Percentiles rank a stretch among this genome's conserved stretches.
Evolutionary conservation across 1,140 invertebrate genomes (phyloP).

Genomic region (Bactericera cockerelli): DNA sequence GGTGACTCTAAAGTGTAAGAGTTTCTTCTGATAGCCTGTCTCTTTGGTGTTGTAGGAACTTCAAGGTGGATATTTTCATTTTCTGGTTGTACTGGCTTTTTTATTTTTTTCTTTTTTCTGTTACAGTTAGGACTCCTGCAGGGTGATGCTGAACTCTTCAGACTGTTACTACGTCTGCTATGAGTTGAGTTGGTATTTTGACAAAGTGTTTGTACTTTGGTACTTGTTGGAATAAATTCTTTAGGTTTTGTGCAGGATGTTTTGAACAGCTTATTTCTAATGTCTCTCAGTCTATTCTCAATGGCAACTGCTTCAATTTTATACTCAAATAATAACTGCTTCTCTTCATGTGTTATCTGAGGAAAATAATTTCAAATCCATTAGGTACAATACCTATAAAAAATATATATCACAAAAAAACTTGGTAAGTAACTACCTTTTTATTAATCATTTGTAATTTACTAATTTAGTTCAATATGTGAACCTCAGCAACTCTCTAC

Average conservation of each 20-base stretch:
- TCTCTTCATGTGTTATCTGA: slow-evolving; percentile 2
- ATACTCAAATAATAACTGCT: background rate
- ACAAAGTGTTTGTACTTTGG: background rate
- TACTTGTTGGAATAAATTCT: background rate
- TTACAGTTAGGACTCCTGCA: background rate
- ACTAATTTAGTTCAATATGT: background rate
- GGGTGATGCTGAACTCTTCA: background rate
- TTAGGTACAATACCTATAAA: background rate
- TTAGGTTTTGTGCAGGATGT: background rate
- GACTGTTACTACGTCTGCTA: background rate
- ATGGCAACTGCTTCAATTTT: background rate
- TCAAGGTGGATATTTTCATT: background rate
- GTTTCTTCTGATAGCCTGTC: background rate
- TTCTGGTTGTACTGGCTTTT: background rate
- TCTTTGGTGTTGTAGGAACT: background rate
- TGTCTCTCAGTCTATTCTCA: background rate
- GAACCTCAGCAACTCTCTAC: background rate
- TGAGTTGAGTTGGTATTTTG: background rate
- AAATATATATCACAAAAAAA: background rate
- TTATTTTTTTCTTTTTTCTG: background rate
- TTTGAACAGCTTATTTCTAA: background rate
- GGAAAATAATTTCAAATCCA: background rate
- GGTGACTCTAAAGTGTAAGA: background rate
- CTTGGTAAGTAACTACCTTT: background rate
- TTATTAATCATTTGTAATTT: background rate